phyloP scores from a whole-genome alignment of 2,113 vertebrate species.

The Micronisus gabar region DNA sequence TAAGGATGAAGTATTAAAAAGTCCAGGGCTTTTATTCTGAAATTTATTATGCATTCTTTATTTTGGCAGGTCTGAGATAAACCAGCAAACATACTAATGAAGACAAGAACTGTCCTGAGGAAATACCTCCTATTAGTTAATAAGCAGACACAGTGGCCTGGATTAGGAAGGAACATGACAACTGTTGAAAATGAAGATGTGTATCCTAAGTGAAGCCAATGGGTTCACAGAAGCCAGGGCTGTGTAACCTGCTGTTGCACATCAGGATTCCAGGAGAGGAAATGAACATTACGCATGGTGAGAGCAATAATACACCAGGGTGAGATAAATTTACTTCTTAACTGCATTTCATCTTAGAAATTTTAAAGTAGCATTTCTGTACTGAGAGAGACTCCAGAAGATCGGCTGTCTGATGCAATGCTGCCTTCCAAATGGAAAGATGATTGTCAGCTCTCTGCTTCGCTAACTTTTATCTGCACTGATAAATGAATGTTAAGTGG shows the following conservation, averaged over 20 bases:
- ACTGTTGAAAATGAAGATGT: conserved; percentile 52
- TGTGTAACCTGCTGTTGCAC: conserved; percentile 20
- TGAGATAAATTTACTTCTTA: conserved; percentile 44
- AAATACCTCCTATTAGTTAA: conserved; percentile 65
- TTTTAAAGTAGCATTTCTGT: conserved; percentile 35
- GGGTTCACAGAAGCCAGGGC: conserved; percentile 2
- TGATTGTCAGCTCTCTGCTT: conserved; percentile 41
- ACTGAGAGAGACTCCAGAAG: not conserved
- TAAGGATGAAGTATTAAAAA: not conserved
- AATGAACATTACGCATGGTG: conserved; percentile 19
- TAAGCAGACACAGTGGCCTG: conserved; percentile 56
- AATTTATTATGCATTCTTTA: conserved; percentile 35
- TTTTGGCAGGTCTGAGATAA: conserved; percentile 70
- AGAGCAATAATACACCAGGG: conserved; percentile 38
- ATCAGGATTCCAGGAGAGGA: conserved; percentile 50
- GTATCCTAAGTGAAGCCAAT: conserved; percentile 13
- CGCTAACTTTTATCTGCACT: not conserved
- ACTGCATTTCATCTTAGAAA: not conserved
- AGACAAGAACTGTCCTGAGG: conserved; percentile 55
- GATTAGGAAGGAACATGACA: conserved; percentile 63
- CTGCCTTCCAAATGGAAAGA: not conserved
- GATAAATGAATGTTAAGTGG: conserved; percentile 31
- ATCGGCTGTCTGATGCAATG: not conserved
- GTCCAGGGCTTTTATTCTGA: conserved; percentile 45
- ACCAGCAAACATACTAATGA: conserved; percentile 61